Conservation (phyloP, 2,888 invertebrate genomes). For the Cosmorhoe ocellata region DNA sequence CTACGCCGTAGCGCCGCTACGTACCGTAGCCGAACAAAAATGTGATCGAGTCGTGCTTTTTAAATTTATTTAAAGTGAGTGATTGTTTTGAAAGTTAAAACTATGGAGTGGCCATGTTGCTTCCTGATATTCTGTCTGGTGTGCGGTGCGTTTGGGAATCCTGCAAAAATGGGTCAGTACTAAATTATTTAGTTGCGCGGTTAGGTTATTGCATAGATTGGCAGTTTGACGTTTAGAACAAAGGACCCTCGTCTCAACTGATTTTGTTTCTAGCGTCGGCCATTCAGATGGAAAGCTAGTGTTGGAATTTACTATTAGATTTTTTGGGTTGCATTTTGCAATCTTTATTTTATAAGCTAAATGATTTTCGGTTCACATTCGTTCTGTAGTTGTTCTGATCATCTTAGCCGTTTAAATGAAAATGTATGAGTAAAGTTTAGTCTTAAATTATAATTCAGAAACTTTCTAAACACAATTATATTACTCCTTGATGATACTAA, state of each 20-base stretch:
- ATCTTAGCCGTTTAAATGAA: too few species aligned
- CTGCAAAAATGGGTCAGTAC: constrained; percentile 78
- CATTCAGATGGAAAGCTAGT: constrained; percentile 19
- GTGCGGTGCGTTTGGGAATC: constrained; percentile 59
- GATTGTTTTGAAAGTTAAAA: constrained; percentile 47
- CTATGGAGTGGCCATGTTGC: constrained; percentile 60
- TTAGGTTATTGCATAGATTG: constrained; percentile 55
- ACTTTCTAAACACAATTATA: too few species aligned
- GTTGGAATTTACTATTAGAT: background rate
- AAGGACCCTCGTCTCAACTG: constrained; percentile 43
- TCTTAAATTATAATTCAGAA: too few species aligned
- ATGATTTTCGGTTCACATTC: too few species aligned
- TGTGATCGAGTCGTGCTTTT: constrained; percentile 51
- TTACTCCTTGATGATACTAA: too few species aligned
- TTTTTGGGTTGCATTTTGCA: background rate
- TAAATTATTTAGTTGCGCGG: constrained; percentile 60
- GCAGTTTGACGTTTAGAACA: constrained; percentile 57
- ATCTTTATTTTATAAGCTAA: background rate
- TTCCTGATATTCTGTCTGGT: constrained; percentile 49
- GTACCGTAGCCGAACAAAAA: constrained; percentile 44
- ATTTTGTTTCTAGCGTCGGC: constrained; percentile 33
- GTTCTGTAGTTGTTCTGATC: too few species aligned
- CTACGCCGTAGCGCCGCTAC: constrained; percentile 45
- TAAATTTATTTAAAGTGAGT: constrained; percentile 41
- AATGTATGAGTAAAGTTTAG: too few species aligned